Percentiles rank a stretch among this genome's conserved stretches.
These are phyloP conservation scores for Eubasilissa regina DNA, from an alignment of 1,140 invertebrate species.

Conservation along the genomic window DNA sequence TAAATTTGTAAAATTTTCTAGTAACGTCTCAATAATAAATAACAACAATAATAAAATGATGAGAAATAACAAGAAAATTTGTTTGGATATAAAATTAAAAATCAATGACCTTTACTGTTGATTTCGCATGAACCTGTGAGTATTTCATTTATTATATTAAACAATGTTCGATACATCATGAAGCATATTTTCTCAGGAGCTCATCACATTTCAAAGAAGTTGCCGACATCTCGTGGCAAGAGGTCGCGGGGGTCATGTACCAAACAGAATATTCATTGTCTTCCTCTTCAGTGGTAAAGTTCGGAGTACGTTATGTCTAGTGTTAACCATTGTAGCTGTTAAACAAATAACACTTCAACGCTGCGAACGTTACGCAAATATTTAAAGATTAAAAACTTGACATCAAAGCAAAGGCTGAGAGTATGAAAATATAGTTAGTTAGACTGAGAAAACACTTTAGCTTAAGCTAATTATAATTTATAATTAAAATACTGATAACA, in stretches of 20 bases:
- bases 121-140: too few relatives aligned
- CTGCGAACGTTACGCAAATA: slow-evolving; percentile 17
- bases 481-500: too few relatives aligned
- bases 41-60: too few relatives aligned
- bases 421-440: too few relatives aligned
- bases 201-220: slow-evolving; percentile 27
- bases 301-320: background rate
- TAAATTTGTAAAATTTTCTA: too few relatives aligned
- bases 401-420: background rate
- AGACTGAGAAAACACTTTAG: too few relatives aligned
- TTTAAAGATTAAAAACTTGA: background rate
- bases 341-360: background rate
- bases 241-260: slow-evolving; percentile 20
- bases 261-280: slow-evolving; percentile 29
- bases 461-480: too few relatives aligned
- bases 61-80: too few relatives aligned
- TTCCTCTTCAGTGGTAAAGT: background rate
- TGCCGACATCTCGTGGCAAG: slow-evolving; percentile 16
- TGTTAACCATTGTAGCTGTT: slow-evolving; percentile 16
- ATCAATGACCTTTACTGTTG: too few relatives aligned
- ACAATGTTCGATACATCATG: background rate
- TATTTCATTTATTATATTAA: too few relatives aligned
- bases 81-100: too few relatives aligned
- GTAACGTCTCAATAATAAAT: too few relatives aligned
- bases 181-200: slow-evolving; percentile 27